Percentiles rank a stretch among this genome's conserved stretches.
Evolutionary conservation across 2,113 vertebrate genomes (phyloP).

Genomic region (Morone saxatilis): DNA sequence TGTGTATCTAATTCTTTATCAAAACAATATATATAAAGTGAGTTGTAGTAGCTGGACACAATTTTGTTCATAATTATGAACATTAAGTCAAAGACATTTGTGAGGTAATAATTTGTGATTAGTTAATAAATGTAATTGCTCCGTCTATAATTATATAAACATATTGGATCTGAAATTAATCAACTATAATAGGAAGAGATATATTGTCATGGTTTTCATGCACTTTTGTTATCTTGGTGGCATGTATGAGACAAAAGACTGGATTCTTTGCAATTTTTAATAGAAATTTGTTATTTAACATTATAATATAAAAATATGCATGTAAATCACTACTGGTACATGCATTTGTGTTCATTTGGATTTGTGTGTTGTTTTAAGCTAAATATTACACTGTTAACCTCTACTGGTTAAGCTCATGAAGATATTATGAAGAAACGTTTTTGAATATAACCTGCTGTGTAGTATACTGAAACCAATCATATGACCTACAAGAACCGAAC

Average conservation of each 20-base stretch:
- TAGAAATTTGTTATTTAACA: slow-evolving; percentile 8
- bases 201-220: not conserved
- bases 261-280: not conserved
- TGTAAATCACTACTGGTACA: not conserved
- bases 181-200: not conserved
- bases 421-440: not conserved
- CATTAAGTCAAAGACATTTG: not conserved
- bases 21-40: not conserved
- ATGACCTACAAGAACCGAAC: not conserved
- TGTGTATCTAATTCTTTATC: not conserved
- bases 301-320: not conserved
- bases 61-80: slow-evolving; percentile 2
- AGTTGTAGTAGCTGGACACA: not conserved
- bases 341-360: not conserved
- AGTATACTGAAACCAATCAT: not conserved
- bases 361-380: not conserved
- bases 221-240: not conserved
- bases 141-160: not conserved
- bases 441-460: no score
- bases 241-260: not conserved
- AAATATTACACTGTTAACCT: not conserved
- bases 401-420: not conserved
- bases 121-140: slow-evolving; percentile 25
- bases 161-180: slow-evolving; percentile 22
- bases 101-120: slow-evolving; percentile 20